Evolutionary conservation across 2,888 invertebrate species (phyloP), one percentile per base, ranked within the genome.

Genomic region (Euphydryas editha): DNA sequence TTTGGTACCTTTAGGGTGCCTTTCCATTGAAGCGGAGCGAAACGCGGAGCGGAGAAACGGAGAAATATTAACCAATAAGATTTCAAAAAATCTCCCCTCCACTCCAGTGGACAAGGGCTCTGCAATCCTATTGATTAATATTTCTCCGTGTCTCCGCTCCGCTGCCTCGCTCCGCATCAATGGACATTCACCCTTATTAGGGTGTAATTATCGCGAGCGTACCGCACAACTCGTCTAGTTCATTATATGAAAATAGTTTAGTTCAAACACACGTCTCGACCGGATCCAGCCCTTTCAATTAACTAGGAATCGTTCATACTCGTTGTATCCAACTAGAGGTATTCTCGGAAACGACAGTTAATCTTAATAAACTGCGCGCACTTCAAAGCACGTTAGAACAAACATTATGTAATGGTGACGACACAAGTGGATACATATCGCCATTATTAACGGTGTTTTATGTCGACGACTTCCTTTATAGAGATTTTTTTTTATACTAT

Each of bases 311-410:
- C 51, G 18, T 51, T n/a, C 18, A n/a, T 15, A 51, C 24, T 24
- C 3, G 15, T 10, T 24, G 6, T 6, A 7, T 6, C 8, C 24
- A 21, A 24, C 30, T n/a, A 69, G 68, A 71, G 68, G 64, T 71
- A 49, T 76, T 76, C 77, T 68, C 65, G 71, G 76, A 75, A 77
- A 62, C 59, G 39, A 65, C 69, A 72, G 73, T 76, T 78, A 78
- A 78, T 78, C 76, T 74, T 73, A 74, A 73, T 74, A 71, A 76
- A 70, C 73, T 74, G 73, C 73, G 74, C 73, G 75, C 77, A 78
- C 75, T 72, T 78, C 78, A 78, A 78, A 78, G 76, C 21, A 21
- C 6, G 15, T 7, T 51, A n/a, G 24, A 8, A 51, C 24, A 51
- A 51, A 51, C 51, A 30, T 51, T 30, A 30, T 17, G 54, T 54